Percentiles rank a stretch among this genome's conserved stretches.
Evolutionary conservation across 2,797 vertebrate genomes (phyloP).

Genomic region (Mastacembelus armatus): DNA sequence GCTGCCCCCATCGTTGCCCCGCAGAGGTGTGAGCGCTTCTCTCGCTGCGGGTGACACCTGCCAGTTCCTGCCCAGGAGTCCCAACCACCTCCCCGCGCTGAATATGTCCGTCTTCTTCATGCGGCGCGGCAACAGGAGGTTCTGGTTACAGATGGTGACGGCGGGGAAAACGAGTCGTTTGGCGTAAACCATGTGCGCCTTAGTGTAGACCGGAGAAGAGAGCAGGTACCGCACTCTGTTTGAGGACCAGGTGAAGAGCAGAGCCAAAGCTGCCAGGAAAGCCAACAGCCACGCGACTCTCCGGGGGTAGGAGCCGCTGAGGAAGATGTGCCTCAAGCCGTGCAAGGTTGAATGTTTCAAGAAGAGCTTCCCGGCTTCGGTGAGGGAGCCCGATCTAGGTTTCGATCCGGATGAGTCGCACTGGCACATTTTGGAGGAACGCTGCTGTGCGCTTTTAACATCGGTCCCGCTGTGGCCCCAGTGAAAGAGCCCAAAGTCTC

Average conservation of each 20-base stretch:
- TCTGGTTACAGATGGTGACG: conserved; percentile 89
- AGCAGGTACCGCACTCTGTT: conserved; percentile 87
- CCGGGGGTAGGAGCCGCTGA: conserved; percentile 82
- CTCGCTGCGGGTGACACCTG: conserved; percentile 79
- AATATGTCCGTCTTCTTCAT: conserved; percentile 89
- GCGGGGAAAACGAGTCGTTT: conserved; percentile 87
- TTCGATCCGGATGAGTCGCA: conserved; percentile 73
- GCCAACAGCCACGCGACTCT: conserved; percentile 85
- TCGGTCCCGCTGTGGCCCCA: conserved; percentile 53
- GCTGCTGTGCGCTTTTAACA: conserved; percentile 54
- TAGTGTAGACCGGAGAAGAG: conserved; percentile 86
- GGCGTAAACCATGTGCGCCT: conserved; percentile 86
- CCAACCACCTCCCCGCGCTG: conserved; percentile 87
- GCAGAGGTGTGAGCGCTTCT: conserved; percentile 76
- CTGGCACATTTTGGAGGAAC: conserved; percentile 79
- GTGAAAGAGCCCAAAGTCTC: conserved; percentile 42
- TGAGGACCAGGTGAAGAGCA: conserved; percentile 87
- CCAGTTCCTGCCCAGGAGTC: conserved; percentile 85
- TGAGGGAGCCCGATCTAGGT: conserved; percentile 72
- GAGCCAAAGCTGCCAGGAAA: conserved; percentile 79
- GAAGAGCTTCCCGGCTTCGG: conserved; percentile 82
- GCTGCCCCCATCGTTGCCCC: conserved; percentile 42
- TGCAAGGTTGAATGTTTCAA: conserved; percentile 85
- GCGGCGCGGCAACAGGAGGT: conserved; percentile 84
- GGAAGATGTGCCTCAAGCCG: conserved; percentile 84